Conservation (phyloP, 1,140 invertebrate species). For the Akabosia matsudoensis region DNA sequence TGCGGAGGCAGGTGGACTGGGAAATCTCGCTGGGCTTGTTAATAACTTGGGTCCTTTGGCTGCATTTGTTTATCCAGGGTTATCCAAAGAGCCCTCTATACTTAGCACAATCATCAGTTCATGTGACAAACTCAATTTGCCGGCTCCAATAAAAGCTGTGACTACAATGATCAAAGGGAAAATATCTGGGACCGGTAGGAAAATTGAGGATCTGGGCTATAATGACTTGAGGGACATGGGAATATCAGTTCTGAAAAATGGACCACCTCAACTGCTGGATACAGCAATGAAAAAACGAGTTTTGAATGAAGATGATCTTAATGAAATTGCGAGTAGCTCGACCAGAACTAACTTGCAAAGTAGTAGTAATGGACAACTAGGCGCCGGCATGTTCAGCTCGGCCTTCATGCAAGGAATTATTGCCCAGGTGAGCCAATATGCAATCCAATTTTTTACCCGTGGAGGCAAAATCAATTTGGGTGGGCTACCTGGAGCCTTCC, state of each 20-base stretch:
- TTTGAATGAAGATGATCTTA: slow-evolving; percentile 25
- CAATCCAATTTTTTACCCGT: slow-evolving; percentile 28
- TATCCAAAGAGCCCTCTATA: slow-evolving; percentile 13
- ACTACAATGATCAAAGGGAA: slow-evolving; percentile 22
- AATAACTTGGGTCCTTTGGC: slow-evolving; percentile 31
- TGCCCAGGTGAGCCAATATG: slow-evolving; percentile 31
- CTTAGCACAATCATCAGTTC: slow-evolving; percentile 27
- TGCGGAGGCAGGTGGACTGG: background rate
- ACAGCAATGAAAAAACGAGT: slow-evolving; percentile 31
- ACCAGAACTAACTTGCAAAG: background rate
- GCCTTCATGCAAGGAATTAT: slow-evolving; percentile 39
- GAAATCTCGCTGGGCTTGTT: slow-evolving; percentile 24
- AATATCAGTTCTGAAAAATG: slow-evolving; percentile 33
- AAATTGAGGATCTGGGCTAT: slow-evolving; percentile 1
- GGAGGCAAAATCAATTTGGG: slow-evolving; percentile 17
- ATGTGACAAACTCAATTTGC: slow-evolving; percentile 41
- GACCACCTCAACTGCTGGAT: slow-evolving; percentile 34
- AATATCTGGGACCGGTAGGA: background rate
- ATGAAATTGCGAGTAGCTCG: slow-evolving; percentile 21
- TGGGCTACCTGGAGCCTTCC: slow-evolving; percentile 33
- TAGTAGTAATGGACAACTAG: slow-evolving; percentile 3
- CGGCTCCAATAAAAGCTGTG: slow-evolving; percentile 39
- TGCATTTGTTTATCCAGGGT: slow-evolving; percentile 34
- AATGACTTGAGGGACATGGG: slow-evolving; percentile 31
- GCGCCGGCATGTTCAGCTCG: background rate